Conservation (phyloP, 2,797 vertebrate genomes). For the Tragelaphus eurycerus region DNA sequence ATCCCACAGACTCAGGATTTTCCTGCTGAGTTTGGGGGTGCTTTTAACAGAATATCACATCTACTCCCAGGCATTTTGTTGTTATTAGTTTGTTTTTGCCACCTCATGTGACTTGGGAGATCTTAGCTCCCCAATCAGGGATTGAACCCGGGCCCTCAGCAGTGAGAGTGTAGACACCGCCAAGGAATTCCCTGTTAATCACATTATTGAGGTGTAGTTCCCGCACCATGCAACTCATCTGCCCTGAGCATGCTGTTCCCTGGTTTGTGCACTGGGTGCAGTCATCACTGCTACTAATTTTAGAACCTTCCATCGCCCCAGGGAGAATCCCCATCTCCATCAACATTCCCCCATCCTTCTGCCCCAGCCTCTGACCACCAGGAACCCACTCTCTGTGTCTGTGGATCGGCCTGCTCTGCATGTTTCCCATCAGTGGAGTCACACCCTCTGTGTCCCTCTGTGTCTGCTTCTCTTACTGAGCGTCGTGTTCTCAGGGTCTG, state of each 20-base stretch:
- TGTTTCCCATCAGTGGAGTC: background rate
- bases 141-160: background rate
- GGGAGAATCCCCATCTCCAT: background rate
- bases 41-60: background rate
- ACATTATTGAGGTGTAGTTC: background rate
- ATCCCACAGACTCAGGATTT: background rate
- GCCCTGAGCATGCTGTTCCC: fast-evolving
- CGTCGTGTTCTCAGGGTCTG: background rate
- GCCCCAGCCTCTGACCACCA: background rate
- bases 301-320: background rate
- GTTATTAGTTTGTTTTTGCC: background rate
- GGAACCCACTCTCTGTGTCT: background rate
- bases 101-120: background rate
- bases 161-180: background rate
- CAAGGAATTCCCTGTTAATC: background rate
- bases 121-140: background rate
- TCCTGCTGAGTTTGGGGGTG: background rate
- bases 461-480: background rate
- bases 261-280: background rate
- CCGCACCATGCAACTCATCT: too few species aligned
- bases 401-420: background rate
- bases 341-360: background rate
- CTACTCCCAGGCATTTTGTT: background rate
- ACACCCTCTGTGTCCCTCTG: background rate
- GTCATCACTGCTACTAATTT: background rate